Percentiles rank a stretch among this genome's conserved stretches.
Evolutionary conservation across 1,140 invertebrate genomes (phyloP).

Genomic region (Artemia franciscana): DNA sequence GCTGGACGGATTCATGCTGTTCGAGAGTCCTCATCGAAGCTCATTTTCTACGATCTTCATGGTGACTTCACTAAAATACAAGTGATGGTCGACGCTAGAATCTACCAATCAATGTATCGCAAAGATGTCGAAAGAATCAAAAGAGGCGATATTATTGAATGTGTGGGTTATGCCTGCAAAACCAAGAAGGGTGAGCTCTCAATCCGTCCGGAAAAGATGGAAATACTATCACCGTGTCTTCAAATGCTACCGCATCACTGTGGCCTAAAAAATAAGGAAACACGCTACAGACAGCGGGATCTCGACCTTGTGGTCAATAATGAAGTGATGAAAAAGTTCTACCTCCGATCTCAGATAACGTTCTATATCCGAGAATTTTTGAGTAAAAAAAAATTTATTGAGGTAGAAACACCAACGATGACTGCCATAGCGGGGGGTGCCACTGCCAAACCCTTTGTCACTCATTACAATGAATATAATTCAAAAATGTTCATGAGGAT

Average conservation of each 20-base stretch:
- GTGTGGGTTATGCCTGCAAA: slow-evolving; percentile 68
- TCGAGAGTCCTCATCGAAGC: slow-evolving; percentile 72
- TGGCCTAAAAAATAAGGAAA: slow-evolving; percentile 91
- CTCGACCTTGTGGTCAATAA: slow-evolving; percentile 92
- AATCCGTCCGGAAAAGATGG: slow-evolving; percentile 61
- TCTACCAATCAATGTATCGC: slow-evolving; percentile 47
- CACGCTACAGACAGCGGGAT: slow-evolving; percentile 81
- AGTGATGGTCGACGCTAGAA: slow-evolving; percentile 77
- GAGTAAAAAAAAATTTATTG: slow-evolving; percentile 80
- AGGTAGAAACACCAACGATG: slow-evolving; percentile 99
- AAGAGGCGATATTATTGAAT: slow-evolving; percentile 88
- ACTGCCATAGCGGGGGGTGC: slow-evolving; percentile 97
- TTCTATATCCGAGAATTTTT: slow-evolving; percentile 74
- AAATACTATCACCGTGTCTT: slow-evolving; percentile 77
- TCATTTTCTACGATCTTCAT: slow-evolving; percentile 90
- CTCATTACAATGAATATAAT: slow-evolving; percentile 94
- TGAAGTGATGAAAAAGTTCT: slow-evolving; percentile 66
- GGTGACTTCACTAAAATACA: slow-evolving; percentile 86
- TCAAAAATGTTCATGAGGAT: slow-evolving; percentile 94
- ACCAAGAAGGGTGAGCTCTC: slow-evolving; percentile 97
- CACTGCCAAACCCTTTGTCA: slow-evolving; percentile 93
- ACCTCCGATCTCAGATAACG: slow-evolving; percentile 71
- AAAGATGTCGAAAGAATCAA: slow-evolving; percentile 56
- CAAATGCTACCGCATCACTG: slow-evolving; percentile 97
- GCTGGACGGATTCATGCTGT: slow-evolving; percentile 76